Evolutionary conservation across 2,888 invertebrate species (phyloP), one percentile per base, ranked within the genome.

Genomic region (Morpho deidamia): DNA sequence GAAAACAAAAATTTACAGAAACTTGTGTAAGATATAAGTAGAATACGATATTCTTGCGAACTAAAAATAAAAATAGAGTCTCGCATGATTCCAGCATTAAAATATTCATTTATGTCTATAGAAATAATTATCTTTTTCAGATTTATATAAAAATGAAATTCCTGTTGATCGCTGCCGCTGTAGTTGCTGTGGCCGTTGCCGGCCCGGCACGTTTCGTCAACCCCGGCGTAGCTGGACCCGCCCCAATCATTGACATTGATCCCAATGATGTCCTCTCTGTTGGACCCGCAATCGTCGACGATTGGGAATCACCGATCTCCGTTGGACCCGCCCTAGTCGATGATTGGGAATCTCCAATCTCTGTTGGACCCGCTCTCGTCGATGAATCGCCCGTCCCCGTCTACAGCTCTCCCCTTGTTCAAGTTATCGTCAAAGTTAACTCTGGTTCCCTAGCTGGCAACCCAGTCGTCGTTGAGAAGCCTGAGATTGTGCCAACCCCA

Each of bases 201-300:
- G 52, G 56, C 58, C 55, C 55, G 11, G 11, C 51, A 7, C 55
- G 55, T 39, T 56, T 48, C 37, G 40, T 51, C 10, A 12, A 38
- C 9, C 47, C 53, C 8, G 58, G 51, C 23, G 51, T 49, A 33
- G 43, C 53, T 51, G 57, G 50, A 43, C 49, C 59, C 46, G 49
- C 60, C 8, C 63, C 60, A 11, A 58, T 65, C 40, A 53, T 60
- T 5, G 58, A 62, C 40, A 11, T 41, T 60, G 33, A 55, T 62
- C 11, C 63, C 63, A 37, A 53, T 48, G 73, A 67, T 44, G 77
- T 78, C 63, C 78, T 80, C 41, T 34, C 41, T 11, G 40, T 40
- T 33, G 39, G 39, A 23, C 60, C 61, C 11, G 61, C 51, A 4
- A 32, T 53, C 33, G 40, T 53, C 14, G 60, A 46, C 7, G 65